A percentile compares a stretch with the other conserved stretches of the same genome.
Evolutionary conservation across 2,113 vertebrate genomes (phyloP).

Genomic region (Morone chrysops): DNA sequence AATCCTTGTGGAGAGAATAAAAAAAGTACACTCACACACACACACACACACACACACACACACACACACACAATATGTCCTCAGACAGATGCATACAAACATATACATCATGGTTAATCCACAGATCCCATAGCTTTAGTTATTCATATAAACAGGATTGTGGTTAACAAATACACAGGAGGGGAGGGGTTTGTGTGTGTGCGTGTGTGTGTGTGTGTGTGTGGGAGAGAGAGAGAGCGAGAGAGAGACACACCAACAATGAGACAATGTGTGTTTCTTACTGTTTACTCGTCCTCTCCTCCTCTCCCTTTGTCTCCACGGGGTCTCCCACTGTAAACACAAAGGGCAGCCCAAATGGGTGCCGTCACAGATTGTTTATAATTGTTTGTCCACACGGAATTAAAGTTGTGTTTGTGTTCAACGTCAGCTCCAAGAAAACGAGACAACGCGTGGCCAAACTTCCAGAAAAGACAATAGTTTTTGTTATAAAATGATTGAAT

Average conservation of each 20-base stretch:
- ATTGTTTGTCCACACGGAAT: neutral
- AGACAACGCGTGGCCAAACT: neutral
- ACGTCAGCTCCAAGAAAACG: neutral
- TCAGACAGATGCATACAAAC: constrained; percentile 7
- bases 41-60: neutral
- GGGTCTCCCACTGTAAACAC: constrained; percentile 2
- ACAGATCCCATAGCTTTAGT: constrained; percentile 29
- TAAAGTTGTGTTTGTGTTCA: neutral
- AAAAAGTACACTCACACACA: neutral
- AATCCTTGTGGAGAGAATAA: neutral
- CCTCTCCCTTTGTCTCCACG: neutral
- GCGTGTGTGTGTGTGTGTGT: constrained; percentile 14
- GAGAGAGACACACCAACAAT: neutral
- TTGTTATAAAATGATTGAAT: neutral
- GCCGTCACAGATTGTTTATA: neutral
- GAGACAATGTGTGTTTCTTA: constrained; percentile 8
- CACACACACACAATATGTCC: neutral
- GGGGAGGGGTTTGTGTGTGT: constrained; percentile 13
- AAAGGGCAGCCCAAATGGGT: neutral
- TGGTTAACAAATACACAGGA: constrained; percentile 29
- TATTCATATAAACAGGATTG: constrained; percentile 62
- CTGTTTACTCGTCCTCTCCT: neutral
- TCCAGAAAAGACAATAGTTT: constrained; percentile 3
- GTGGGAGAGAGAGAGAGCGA: neutral
- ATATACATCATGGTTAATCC: constrained; percentile 48